Percentiles rank a stretch among this genome's conserved stretches.
These are phyloP conservation scores for Meriones unguiculatus DNA, from an alignment of 2,113 vertebrate genomes.

Conservation along the genomic window DNA sequence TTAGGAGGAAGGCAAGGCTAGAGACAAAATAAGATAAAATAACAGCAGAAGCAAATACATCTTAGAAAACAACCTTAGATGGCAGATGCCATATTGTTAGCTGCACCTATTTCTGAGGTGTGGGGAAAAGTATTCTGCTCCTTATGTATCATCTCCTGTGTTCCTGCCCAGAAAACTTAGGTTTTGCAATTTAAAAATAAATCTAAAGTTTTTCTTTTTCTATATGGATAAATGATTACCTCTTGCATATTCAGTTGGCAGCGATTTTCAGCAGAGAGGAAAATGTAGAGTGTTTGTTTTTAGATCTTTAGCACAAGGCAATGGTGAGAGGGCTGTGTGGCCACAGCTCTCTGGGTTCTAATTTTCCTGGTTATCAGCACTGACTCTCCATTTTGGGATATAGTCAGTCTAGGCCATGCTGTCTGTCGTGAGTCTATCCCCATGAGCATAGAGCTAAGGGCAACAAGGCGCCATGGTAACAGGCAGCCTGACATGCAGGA, in stretches of 20 bases:
- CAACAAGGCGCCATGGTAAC: neutral
- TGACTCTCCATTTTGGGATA: neutral
- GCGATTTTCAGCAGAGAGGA: neutral
- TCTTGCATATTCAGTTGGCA: neutral
- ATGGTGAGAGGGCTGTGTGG: neutral
- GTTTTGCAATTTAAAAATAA: conserved; percentile 13
- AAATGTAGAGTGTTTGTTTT: neutral
- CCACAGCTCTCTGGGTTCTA: neutral
- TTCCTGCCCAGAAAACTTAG: neutral
- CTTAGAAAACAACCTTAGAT: neutral
- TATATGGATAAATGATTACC: neutral
- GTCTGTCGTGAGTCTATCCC: neutral
- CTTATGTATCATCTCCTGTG: neutral
- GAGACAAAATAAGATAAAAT: conserved; percentile 9
- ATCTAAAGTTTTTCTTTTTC: neutral
- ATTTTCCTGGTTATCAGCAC: neutral
- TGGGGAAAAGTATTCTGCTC: neutral
- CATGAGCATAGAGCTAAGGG: neutral
- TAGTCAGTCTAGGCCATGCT: neutral
- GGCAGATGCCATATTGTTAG: neutral
- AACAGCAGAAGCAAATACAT: neutral
- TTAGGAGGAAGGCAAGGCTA: neutral
- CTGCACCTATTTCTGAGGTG: neutral
- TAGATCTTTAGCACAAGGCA: neutral
- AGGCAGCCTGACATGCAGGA: neutral